Base-by-base conservation (phyloP, 1,140 invertebrate genomes). In the Andricus grossulariae region DNA sequence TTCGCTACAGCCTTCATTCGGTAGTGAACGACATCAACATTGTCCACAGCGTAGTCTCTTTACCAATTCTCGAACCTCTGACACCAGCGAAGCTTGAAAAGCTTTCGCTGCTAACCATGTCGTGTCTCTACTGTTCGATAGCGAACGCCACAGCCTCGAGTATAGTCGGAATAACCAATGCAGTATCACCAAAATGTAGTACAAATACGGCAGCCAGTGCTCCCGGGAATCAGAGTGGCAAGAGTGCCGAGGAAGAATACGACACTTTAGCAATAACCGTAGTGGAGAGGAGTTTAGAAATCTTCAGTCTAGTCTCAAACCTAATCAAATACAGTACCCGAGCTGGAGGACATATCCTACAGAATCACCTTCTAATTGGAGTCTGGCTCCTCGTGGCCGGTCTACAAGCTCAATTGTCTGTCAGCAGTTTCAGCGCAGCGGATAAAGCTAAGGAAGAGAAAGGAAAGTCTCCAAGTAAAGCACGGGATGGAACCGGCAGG, bases 351-450 rank as follows among this genome's bases (percentile, higher is more conserved):
- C 96, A 96, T 91, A 94, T 96, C 78, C 94, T 96, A 78, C 97
- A 98, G 92, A 98, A 98, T 92, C 95, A 98, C 86, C 91, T 97
- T 66, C 93, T 97, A 88, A 94, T 97, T 80, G 97, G 96, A 11
- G 95, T 95, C 0, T 98, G 97, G 97, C 92, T 98, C 32, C 88
- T 98, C 16, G 93, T 97, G 18, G 95, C 95, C 73, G 97, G 97
- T 12, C 92, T 98, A n/a, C 97, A 98, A 89, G 93, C 93, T 50
- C 93, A 94, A 81, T 85, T 95, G 25, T 91, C 92, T 6, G 91
- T 92, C 1, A 93, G 93, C 73, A 94, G 93, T 84, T 89, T 92
- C 45, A 90, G 89, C 60, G 84, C 90, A 12, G 82, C 89, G 49
- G 93, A 93, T 79, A 94, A 93, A 82, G 88, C 86, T n/a, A 93